phyloP scores from a whole-genome alignment of 2,888 invertebrate genomes.

The Argynnis bischoffii region DNA sequence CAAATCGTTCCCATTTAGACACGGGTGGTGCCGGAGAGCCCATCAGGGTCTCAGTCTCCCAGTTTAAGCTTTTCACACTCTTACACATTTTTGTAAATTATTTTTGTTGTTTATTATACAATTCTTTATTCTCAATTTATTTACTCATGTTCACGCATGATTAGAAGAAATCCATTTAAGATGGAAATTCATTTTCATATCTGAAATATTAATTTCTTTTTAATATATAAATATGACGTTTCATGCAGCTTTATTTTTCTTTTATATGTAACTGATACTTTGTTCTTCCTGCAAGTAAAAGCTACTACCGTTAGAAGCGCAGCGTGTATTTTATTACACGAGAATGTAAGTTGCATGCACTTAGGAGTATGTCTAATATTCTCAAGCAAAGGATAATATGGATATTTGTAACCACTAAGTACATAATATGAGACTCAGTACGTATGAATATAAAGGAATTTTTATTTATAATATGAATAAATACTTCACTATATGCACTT shows the following conservation, averaged over 20 bases:
- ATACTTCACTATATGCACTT: too few species aligned
- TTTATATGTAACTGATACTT: not conserved
- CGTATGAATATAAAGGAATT: too few species aligned
- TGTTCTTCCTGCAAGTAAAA: conserved; percentile 24
- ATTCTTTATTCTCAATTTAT: not conserved
- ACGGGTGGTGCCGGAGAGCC: conserved; percentile 60
- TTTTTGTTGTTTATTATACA: not conserved
- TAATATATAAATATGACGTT: not conserved
- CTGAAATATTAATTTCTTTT: conserved; percentile 20
- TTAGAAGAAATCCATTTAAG: not conserved
- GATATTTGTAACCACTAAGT: too few species aligned
- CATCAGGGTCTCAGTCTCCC: conserved; percentile 79
- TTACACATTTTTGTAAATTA: conserved; percentile 60
- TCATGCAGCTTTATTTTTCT: not conserved
- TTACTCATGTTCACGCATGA: not conserved
- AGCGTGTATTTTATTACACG: conserved; percentile 24
- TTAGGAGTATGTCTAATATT: not conserved
- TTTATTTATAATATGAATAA: too few species aligned
- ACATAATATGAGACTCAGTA: not conserved
- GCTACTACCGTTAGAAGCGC: conserved; percentile 26
- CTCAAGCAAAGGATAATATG: too few species aligned
- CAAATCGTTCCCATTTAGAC: conserved; percentile 78
- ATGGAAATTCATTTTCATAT: conserved; percentile 21
- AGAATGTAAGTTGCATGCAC: conserved; percentile 27
- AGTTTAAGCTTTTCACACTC: conserved; percentile 68